phyloP scores from a whole-genome alignment of 2,113 vertebrate species.

The Jacana jacana region DNA sequence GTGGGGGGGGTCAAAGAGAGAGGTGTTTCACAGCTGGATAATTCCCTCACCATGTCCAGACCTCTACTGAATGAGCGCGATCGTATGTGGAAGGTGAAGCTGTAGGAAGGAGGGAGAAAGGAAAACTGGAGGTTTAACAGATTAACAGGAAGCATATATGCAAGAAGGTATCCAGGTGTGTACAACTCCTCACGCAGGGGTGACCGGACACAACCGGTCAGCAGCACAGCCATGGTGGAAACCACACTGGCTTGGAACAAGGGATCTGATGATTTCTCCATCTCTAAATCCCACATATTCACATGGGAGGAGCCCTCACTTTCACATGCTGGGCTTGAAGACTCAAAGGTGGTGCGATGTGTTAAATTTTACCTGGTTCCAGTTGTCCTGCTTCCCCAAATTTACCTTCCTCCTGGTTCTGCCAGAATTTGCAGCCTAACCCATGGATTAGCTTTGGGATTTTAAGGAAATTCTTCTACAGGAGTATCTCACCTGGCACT shows the following conservation, averaged over 20 bases:
- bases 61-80: neutral
- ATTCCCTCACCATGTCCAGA: neutral
- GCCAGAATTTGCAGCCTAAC: neutral
- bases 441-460: neutral
- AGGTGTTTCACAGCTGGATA: neutral
- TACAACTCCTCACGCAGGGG: rapidly evolving
- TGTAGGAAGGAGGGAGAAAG: neutral
- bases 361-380: neutral
- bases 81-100: neutral
- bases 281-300: neutral
- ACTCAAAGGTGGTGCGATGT: rapidly evolving
- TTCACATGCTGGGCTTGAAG: neutral
- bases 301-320: neutral
- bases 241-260: neutral
- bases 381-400: neutral
- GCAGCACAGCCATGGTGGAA: neutral
- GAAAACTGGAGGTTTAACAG: neutral
- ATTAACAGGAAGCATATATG: neutral
- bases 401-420: neutral
- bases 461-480: neutral
- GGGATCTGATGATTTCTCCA: neutral
- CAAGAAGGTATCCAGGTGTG: neutral
- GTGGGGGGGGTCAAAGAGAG: neutral
- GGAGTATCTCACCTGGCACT: neutral
- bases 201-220: rapidly evolving